These are phyloP conservation scores for Lasiurus borealis DNA, from an alignment of 2,113 vertebrate species.

Conservation along the genomic window DNA sequence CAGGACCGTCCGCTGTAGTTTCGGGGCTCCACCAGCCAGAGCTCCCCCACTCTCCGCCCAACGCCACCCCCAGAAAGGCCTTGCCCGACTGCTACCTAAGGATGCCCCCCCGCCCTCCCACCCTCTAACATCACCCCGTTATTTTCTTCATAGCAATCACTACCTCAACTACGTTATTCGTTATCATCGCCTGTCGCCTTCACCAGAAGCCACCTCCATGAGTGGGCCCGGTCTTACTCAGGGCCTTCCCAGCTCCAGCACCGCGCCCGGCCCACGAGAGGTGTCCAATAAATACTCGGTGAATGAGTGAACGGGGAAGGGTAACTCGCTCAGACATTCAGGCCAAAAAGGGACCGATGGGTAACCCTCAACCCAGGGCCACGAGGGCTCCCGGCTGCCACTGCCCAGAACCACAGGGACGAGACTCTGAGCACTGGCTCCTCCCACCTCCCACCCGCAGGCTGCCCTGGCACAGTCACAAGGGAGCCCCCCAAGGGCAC, in stretches of 20 bases:
- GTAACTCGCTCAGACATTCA: not conserved
- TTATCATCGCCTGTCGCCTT: conserved; percentile 46
- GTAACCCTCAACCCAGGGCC: not conserved
- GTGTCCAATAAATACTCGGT: conserved; percentile 41
- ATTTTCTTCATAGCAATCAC: conserved; percentile 79
- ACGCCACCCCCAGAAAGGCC: not conserved
- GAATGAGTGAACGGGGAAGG: not conserved
- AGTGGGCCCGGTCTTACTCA: conserved; percentile 35
- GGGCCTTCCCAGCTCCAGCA: conserved; percentile 41
- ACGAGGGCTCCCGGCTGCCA: not conserved
- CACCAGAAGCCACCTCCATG: conserved; percentile 39
- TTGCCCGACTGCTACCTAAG: conserved; percentile 62
- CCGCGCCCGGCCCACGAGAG: conserved; percentile 54
- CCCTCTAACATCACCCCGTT: conserved; percentile 70
- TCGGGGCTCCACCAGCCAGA: not conserved
- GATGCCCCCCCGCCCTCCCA: conserved; percentile 61
- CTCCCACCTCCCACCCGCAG: not conserved
- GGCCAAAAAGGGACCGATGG: not conserved
- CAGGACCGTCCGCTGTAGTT: not conserved
- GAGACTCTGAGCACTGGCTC: no score
- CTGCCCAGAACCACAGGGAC: not conserved
- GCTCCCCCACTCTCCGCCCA: not conserved
- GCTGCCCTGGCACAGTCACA: not conserved
- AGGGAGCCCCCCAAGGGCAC: not conserved
- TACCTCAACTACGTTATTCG: conserved; percentile 76